phyloP scores from a whole-genome alignment of 2,113 vertebrate genomes.

The Atractosteus spatula region DNA sequence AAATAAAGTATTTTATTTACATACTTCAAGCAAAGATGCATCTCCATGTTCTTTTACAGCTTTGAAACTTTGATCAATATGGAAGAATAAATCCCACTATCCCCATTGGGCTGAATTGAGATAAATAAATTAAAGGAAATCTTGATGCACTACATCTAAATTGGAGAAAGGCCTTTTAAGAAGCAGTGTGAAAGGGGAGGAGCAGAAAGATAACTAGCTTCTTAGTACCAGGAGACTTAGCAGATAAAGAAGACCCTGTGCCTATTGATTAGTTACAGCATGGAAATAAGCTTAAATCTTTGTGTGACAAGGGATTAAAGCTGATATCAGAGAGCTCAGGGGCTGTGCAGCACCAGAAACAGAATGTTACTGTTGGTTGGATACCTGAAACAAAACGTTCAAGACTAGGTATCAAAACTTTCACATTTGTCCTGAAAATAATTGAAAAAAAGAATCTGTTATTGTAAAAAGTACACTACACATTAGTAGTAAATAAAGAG shows the following conservation, averaged over 20 bases:
- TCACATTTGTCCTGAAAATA: no score
- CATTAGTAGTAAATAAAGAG: no score
- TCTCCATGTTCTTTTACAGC: no score
- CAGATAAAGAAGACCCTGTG: background rate
- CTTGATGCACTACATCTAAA: background rate
- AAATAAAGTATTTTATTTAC: no score
- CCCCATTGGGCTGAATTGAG: no score
- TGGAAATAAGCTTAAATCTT: background rate
- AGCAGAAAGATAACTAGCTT: background rate
- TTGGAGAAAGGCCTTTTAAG: background rate
- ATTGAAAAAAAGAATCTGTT: no score
- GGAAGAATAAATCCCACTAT: no score
- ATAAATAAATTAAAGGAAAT: background rate
- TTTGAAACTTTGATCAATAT: no score
- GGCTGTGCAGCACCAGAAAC: background rate
- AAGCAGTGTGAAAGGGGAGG: background rate
- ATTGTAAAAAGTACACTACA: no score
- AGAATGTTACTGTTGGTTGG: background rate
- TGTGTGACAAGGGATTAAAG: background rate
- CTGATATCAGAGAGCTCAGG: background rate
- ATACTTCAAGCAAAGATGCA: no score
- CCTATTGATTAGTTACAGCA: background rate
- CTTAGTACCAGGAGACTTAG: background rate
- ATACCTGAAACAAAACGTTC: background rate
- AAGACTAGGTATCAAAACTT: background rate